phyloP scores from a whole-genome alignment of 2,113 vertebrate genomes.

The Cyphomyrus plagiostoma region DNA sequence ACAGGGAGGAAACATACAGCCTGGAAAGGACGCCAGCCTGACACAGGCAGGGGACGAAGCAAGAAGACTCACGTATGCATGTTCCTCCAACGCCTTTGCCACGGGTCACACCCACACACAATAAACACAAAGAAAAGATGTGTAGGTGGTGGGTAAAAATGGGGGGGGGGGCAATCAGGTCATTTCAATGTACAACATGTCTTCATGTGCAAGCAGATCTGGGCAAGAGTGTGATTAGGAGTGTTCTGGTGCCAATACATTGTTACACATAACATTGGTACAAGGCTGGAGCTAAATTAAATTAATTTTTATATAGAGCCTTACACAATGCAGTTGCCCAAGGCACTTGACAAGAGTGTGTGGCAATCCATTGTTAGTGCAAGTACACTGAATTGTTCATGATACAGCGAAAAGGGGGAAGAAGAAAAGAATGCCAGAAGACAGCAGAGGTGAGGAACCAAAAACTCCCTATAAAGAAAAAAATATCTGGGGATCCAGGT shows the following conservation, averaged over 20 bases:
- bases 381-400: neutral
- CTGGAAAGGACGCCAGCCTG: neutral
- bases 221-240: neutral
- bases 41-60: neutral
- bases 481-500: neutral
- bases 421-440: neutral
- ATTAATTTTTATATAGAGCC: neutral
- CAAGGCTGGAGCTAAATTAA: neutral
- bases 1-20: neutral
- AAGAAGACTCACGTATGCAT: neutral
- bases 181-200: neutral
- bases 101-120: neutral
- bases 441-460: neutral
- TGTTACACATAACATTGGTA: neutral
- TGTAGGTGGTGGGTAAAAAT: neutral
- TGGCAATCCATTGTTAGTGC: neutral
- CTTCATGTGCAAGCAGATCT: neutral
- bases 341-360: neutral
- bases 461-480: neutral
- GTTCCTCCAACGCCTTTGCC: neutral
- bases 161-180: neutral
- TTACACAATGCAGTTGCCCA: neutral
- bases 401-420: neutral
- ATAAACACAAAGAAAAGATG: neutral
- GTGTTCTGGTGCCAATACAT: neutral